phyloP scores from a whole-genome alignment of 2,888 invertebrate species.

The Panopea generosa region DNA sequence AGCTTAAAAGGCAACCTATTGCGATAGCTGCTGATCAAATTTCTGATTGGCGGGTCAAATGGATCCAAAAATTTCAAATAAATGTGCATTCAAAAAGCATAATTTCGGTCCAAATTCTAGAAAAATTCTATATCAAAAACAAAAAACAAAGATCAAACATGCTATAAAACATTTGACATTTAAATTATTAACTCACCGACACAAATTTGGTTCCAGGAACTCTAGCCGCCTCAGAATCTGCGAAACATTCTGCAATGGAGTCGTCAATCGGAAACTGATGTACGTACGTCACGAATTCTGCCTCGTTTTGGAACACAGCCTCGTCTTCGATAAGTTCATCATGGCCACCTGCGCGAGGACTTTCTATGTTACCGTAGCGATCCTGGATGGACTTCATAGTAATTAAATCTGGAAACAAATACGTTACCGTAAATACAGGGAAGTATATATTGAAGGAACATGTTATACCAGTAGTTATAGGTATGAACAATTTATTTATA shows the following conservation, averaged over 20 bases:
- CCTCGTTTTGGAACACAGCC: conserved; percentile 54
- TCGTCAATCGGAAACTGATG: conserved; percentile 73
- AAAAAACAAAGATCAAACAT: too few species aligned
- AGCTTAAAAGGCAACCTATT: too few species aligned
- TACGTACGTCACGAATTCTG: conserved; percentile 69
- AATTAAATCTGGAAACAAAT: conserved; percentile 59
- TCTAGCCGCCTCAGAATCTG: conserved; percentile 21
- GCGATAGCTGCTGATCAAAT: too few species aligned
- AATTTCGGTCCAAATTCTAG: too few species aligned
- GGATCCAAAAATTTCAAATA: too few species aligned
- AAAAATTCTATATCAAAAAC: too few species aligned
- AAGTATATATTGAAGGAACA: too few species aligned
- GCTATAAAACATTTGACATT: too few species aligned
- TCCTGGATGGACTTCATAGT: conserved; percentile 62
- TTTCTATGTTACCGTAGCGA: conserved; percentile 48
- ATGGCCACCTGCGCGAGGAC: not conserved
- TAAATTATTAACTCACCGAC: conserved; percentile 18
- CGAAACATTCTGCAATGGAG: conserved; percentile 72
- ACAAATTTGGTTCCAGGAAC: conserved; percentile 34
- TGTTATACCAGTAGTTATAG: too few species aligned
- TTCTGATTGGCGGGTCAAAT: too few species aligned
- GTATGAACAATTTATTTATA: too few species aligned
- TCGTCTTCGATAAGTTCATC: conserved; percentile 21
- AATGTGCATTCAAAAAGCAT: too few species aligned
- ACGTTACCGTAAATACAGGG: not conserved